Evolutionary conservation across 2,113 vertebrate genomes (phyloP).

Genomic region (Dendropsophus ebraccatus): DNA sequence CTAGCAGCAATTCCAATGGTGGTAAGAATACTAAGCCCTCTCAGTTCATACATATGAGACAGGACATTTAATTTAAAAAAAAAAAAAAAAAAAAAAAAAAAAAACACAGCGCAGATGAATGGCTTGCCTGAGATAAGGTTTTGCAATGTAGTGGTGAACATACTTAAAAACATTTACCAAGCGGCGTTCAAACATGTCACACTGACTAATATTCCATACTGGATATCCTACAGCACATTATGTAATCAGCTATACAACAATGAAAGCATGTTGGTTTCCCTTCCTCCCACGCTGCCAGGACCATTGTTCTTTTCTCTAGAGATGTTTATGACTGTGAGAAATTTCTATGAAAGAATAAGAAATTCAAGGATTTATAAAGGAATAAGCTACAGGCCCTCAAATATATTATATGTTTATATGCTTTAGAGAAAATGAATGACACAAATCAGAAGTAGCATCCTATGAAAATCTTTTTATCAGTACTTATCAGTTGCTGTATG

Average conservation of each 20-base stretch:
- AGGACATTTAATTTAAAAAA: background rate
- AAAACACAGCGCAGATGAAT: background rate
- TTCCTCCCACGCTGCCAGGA: background rate
- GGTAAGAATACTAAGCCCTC: background rate
- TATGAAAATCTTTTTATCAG: no score
- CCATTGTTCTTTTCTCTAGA: background rate
- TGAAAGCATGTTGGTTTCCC: background rate
- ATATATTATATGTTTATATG: no score
- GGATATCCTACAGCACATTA: constrained; percentile 11
- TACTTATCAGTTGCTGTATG: no score
- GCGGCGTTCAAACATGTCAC: constrained; percentile 4
- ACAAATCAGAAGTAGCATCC: no score
- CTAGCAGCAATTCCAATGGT: background rate
- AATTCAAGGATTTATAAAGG: no score
- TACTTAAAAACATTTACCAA: constrained; percentile 18
- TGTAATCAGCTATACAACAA: background rate
- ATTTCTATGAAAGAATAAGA: background rate
- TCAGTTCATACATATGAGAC: background rate
- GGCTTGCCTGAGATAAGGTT: background rate
- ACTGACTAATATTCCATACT: constrained; percentile 30
- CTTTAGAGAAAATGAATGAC: no score
- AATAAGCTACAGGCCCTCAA: no score
- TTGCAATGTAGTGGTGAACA: constrained; percentile 4
- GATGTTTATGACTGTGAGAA: background rate
- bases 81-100: no score